These are phyloP conservation scores for Okamejei kenojei DNA, from an alignment of 2,797 vertebrate genomes.

Conservation along the genomic window DNA sequence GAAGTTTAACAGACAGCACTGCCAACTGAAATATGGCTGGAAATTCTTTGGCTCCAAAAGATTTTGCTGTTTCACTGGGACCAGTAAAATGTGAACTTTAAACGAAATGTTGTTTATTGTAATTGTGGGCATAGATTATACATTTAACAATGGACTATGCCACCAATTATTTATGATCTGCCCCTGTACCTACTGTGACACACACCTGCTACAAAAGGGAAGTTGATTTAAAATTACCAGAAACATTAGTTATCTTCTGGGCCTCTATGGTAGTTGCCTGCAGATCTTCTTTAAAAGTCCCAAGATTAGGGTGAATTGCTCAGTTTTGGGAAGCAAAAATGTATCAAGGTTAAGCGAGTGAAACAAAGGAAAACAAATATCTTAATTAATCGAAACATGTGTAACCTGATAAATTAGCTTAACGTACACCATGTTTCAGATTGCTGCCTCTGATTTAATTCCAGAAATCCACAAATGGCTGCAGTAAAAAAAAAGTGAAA, in stretches of 20 bases:
- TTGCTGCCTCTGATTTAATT: background rate
- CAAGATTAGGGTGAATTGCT: background rate
- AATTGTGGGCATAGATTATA: background rate
- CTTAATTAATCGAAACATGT: background rate
- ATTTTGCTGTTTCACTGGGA: background rate
- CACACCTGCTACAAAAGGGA: background rate
- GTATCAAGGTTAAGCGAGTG: background rate
- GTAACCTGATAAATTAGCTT: background rate
- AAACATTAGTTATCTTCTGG: background rate
- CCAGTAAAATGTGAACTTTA: background rate
- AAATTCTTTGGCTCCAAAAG: background rate
- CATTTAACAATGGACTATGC: background rate
- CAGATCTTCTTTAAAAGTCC: background rate
- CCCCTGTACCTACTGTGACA: background rate
- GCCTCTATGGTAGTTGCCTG: background rate
- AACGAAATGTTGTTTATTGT: background rate
- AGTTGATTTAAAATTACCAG: too few species aligned
- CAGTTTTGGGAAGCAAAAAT: background rate
- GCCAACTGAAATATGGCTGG: background rate
- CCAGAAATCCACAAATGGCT: background rate
- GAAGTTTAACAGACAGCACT: background rate
- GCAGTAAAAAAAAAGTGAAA: background rate
- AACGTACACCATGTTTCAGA: background rate
- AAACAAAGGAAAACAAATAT: background rate
- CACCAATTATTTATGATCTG: background rate